Base-by-base conservation (phyloP, 2,797 vertebrate genomes). In the Trematomus bernacchii region DNA sequence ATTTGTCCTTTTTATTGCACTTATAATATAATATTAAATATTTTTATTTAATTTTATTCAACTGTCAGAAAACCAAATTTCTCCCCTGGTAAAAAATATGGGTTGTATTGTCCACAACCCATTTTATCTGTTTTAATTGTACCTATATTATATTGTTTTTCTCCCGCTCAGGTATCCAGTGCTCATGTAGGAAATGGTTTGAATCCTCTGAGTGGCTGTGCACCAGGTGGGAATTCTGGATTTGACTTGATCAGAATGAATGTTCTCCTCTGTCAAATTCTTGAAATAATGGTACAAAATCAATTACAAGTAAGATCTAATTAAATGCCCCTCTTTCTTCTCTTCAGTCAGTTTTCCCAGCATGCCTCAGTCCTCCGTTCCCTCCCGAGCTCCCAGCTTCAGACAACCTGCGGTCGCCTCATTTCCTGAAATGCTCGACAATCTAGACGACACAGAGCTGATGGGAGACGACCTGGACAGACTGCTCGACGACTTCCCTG, bases 401-500 rank as follows among this genome's bases (percentile, higher is more conserved):
- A 81, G 0, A 73, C 93, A 21, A 77, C 93, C 75, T 68, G 60
- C 87, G 44, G 61, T 85, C 66, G 16, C 46, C 13, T 40, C 50
- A 1, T 83, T 77, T 11, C 80, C 93, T 0, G 93, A 71, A 54
- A 18, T 1, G 1, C 1, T 88, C 30, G 95, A 96, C 11, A 79
- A 93, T 54, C 89, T 96, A 79, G 95, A 94, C 3, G 97, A 97
- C 37, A 94, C 90, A 0, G 97, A 97, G 50, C 88, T 98, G 79
- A 95, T 98, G 52, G 97, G 96, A 52, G 97, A 97, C 1, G 97
- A 99, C 86, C 81, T 99, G 72, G 98, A 99, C 89, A 95, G 91
- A 6, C 94, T 98, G 47, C 94, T 99, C 46, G 98, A 99, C 90
- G 94, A 93, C 48, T 67, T 93, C 27, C 73, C 90, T 1, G 69